Evolutionary conservation across 37 sponge, comb jelly and placozoan species (phyloP), one percentile per base, ranked within the genome.

Genomic region (Crambe crambe): DNA sequence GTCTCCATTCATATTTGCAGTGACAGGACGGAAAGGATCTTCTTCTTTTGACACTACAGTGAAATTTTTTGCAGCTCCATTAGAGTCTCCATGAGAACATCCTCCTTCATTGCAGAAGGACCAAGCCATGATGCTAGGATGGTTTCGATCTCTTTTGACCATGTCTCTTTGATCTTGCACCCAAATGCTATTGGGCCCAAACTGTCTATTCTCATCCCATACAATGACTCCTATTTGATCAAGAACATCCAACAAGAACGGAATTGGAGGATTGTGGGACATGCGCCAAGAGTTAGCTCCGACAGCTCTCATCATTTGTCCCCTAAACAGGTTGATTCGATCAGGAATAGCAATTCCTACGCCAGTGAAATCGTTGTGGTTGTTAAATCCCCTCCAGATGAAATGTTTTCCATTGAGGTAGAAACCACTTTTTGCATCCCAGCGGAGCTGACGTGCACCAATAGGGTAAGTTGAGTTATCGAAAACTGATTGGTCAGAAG

Each of bases 91-190:
- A n/a, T 20, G 76, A 34, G 61, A 5, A 40, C 87, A 87, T 26
- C 83, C 89, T 18, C 51, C 89, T 40, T 88, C 83, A 62, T 88
- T 88, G 51, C 89, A 81, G 60, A 88, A 82, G 6, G 89, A 88
- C 89, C 89, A 88, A 23, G 44, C 44, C 72, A 88, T 76, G 34
- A 88, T 65, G 27, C 83, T 76, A 18, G 89, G 89, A 81, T 88
- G 89, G 69, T 88, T 88, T 20, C 89, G 76, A 76, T 88, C 89
- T 26, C 89, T 70, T 37, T 37, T 76, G 30, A 88, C 83, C 89
- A 88, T 88, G 76, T 80, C 81, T 40, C 57, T 42, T 32, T 80
- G 56, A 23, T 34, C 21, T 22, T 73, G 47, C 4, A 87, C 87
- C 87, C 87, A 87, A 26, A 75, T 27, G 0, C 31, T 5, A 36